Conservation (phyloP, 2,888 invertebrate species). For the Diloba caeruleocephala region DNA sequence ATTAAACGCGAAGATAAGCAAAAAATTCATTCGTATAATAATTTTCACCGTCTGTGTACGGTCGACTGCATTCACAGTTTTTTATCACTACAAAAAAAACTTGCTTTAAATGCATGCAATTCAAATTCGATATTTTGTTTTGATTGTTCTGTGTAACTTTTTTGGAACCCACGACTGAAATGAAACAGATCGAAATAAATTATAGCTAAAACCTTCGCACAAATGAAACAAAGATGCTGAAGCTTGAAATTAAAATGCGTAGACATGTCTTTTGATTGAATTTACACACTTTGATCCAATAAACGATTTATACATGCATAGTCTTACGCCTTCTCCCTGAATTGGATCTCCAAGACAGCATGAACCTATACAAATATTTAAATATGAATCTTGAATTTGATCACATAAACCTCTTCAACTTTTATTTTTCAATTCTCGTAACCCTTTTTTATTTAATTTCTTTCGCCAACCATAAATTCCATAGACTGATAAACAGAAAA, state of each 20-base stretch:
- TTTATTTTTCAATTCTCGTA: too few species aligned
- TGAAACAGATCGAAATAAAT: conserved; percentile 45
- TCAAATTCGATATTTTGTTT: conserved; percentile 59
- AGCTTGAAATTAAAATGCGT: too few species aligned
- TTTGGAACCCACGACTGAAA: conserved; percentile 50
- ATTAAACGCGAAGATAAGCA: conserved; percentile 72
- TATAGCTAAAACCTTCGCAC: conserved; percentile 17
- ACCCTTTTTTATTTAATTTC: too few species aligned
- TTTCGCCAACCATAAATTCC: conserved; percentile 15
- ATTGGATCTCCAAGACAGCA: too few species aligned
- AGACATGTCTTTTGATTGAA: too few species aligned
- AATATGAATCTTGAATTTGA: too few species aligned
- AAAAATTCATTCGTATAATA: conserved; percentile 74
- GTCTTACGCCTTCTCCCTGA: too few species aligned
- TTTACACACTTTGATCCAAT: too few species aligned
- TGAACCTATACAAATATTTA: too few species aligned
- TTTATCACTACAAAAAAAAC: conserved; percentile 71
- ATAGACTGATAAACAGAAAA: conserved; percentile 24
- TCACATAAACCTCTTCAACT: too few species aligned
- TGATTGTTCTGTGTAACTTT: conserved; percentile 53
- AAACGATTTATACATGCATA: too few species aligned
- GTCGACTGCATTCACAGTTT: conserved; percentile 74
- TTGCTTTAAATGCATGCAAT: conserved; percentile 63
- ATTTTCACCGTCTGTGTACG: conserved; percentile 74
- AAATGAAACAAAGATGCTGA: background rate